These are phyloP conservation scores for Scolanthus callimorphus DNA, from an alignment of 92 coral and sea anemone species.

Conservation along the genomic window DNA sequence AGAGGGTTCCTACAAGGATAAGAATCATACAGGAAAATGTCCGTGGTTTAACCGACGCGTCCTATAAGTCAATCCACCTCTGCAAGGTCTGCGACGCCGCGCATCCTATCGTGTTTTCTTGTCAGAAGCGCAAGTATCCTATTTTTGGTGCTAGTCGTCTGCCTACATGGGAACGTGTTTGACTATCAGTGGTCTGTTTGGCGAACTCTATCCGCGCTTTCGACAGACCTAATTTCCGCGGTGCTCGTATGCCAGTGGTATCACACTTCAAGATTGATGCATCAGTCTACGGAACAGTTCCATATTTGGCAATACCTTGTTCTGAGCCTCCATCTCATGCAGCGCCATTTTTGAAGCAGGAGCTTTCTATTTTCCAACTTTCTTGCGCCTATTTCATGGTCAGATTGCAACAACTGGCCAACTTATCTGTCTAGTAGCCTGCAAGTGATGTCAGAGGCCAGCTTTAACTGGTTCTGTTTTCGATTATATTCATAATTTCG, in stretches of 20 bases:
- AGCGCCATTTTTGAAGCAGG: too few species aligned
- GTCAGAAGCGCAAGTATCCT: constrained; percentile 32
- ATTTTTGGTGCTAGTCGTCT: constrained; percentile 8
- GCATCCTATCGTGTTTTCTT: constrained; percentile 34
- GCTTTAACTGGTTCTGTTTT: too few species aligned
- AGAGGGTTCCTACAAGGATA: constrained; percentile 34
- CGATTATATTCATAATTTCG: too few species aligned
- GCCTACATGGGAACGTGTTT: not conserved
- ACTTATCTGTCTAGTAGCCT: too few species aligned
- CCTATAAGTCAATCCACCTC: constrained; percentile 21
- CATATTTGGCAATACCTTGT: too few species aligned
- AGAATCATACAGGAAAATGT: constrained; percentile 40
- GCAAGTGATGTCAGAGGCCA: too few species aligned
- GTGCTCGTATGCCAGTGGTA: constrained; percentile 20
- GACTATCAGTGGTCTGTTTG: constrained; percentile 7
- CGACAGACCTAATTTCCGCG: constrained; percentile 16
- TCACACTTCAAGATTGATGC: constrained; percentile 16
- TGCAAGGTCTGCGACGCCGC: constrained; percentile 40
- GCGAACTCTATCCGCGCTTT: constrained; percentile 26
- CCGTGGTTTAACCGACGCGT: constrained; percentile 16
- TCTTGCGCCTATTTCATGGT: too few species aligned
- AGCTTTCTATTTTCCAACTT: too few species aligned
- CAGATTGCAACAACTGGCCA: too few species aligned
- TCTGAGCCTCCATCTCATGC: too few species aligned
- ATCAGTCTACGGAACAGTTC: too few species aligned